Evolutionary conservation across 1,140 invertebrate genomes (phyloP).

Genomic region (Cataglyphis hispanica): DNA sequence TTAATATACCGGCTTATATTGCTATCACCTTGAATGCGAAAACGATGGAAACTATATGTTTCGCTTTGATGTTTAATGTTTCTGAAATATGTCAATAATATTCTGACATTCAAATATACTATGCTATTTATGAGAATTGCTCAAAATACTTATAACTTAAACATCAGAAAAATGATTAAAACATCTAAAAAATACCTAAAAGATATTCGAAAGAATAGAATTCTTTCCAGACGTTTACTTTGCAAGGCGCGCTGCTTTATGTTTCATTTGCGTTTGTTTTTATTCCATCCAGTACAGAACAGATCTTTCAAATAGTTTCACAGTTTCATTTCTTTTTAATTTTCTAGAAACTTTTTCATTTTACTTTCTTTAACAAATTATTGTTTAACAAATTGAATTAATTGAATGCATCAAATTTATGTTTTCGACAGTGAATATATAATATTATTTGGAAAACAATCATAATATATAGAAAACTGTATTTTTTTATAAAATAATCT

Average conservation of each 20-base stretch:
- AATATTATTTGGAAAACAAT: not conserved
- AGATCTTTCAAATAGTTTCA: not conserved
- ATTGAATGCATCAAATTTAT: not conserved
- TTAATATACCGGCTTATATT: conserved; percentile 17
- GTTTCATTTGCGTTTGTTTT: not conserved
- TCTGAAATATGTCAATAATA: conserved; percentile 26
- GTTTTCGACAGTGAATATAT: not conserved
- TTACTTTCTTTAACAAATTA: no score
- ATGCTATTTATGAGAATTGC: conserved; percentile 8
- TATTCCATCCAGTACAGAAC: not conserved
- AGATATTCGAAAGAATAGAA: not conserved
- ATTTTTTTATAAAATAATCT: not conserved
- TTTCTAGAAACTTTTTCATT: not conserved
- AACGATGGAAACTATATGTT: conserved; percentile 5
- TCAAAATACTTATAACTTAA: not conserved
- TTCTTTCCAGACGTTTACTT: not conserved
- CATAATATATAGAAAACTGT: not conserved
- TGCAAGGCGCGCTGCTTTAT: not conserved
- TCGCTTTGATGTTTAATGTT: not conserved
- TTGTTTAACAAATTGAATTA: no score
- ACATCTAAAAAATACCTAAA: not conserved
- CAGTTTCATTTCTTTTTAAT: not conserved
- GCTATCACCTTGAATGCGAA: conserved; percentile 30
- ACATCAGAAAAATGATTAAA: not conserved
- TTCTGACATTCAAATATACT: not conserved